Evolutionary conservation across 2,113 vertebrate genomes (phyloP).

Genomic region (Enhydra lutris): DNA sequence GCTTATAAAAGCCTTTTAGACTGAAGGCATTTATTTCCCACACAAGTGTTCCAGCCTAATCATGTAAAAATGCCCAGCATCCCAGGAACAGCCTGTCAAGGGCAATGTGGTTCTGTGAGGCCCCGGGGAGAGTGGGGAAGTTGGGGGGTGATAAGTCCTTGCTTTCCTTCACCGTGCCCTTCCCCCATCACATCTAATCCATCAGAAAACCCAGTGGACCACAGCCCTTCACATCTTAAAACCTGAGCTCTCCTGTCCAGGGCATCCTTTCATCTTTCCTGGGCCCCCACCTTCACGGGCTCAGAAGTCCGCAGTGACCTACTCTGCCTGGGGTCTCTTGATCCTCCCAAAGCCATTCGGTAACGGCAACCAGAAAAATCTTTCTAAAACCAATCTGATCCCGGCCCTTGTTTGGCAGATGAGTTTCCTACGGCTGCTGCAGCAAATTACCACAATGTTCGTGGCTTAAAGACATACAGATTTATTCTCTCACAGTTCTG

Average conservation of each 20-base stretch:
- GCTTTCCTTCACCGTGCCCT: background rate
- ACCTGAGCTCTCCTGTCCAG: background rate
- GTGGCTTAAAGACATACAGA: background rate
- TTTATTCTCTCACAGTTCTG: background rate
- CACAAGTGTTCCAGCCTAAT: conserved; percentile 48
- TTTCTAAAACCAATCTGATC: background rate
- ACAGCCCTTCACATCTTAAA: background rate
- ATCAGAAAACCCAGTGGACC: background rate
- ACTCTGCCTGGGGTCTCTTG: background rate
- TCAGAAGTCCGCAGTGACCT: background rate
- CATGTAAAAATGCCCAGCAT: conserved; percentile 41
- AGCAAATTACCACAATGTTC: background rate
- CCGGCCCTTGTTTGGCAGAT: background rate
- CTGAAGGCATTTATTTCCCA: conserved; percentile 57
- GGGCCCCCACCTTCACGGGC: background rate
- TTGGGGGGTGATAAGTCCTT: background rate
- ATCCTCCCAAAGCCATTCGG: background rate
- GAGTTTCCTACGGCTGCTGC: background rate
- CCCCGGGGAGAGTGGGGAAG: background rate
- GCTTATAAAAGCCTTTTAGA: conserved; percentile 62
- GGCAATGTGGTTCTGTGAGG: background rate
- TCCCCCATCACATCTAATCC: background rate
- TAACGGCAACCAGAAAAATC: background rate
- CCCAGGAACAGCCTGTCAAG: background rate
- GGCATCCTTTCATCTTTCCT: background rate